Evolutionary conservation across 92 coral and sea anemone species (phyloP).

Genomic region (Diadumene lineata): DNA sequence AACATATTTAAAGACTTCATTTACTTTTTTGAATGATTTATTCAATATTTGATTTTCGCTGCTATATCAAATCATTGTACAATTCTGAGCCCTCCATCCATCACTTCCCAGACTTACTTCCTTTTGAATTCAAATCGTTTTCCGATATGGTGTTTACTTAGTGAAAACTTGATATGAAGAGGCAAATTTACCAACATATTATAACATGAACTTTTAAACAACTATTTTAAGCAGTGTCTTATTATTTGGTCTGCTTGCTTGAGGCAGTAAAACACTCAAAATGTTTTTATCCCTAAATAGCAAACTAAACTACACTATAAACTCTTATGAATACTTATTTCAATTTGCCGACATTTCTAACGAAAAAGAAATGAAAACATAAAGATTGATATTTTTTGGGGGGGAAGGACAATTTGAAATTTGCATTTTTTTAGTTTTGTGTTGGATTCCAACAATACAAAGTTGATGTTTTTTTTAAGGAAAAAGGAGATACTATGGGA

Average conservation of each 20-base stretch:
- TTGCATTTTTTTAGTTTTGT: too few relatives aligned
- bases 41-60: slow-evolving; percentile 3
- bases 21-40: slow-evolving; percentile 25
- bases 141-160: slow-evolving; percentile 45
- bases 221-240: not conserved
- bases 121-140: slow-evolving; percentile 12
- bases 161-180: slow-evolving; percentile 33
- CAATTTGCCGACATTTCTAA: slow-evolving; percentile 1
- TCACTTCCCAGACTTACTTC: slow-evolving; percentile 31
- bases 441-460: too few relatives aligned
- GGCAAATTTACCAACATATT: slow-evolving; percentile 9
- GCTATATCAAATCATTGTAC: slow-evolving; percentile 30
- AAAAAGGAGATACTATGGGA: too few relatives aligned
- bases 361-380: not conserved
- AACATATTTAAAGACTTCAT: too few relatives aligned
- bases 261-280: slow-evolving; percentile 26
- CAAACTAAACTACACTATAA: not conserved
- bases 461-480: too few relatives aligned
- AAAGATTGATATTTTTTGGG: too few relatives aligned
- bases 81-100: slow-evolving; percentile 13
- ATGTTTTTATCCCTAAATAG: not conserved
- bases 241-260: not conserved
- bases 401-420: too few relatives aligned
- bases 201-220: slow-evolving; percentile 16
- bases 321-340: slow-evolving; percentile 1